A percentile compares a stretch with the other conserved stretches of the same genome.
Evolutionary conservation across 2,797 vertebrate species (phyloP).

Genomic region (Rhynchotus rufescens): DNA sequence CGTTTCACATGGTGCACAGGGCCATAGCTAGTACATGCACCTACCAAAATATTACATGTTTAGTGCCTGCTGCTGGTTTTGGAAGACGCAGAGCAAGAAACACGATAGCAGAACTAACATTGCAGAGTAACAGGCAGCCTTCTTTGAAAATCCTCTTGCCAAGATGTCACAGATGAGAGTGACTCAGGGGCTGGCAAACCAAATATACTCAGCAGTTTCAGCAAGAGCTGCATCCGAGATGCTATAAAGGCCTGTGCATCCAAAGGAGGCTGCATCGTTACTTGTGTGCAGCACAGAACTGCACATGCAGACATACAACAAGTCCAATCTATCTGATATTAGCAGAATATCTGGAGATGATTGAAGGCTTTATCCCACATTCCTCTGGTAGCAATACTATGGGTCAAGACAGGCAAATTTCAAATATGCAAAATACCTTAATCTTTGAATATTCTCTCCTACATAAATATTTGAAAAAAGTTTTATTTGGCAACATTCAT

Average conservation of each 20-base stretch:
- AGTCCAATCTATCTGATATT: background rate
- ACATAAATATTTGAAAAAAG: background rate
- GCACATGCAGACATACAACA: background rate
- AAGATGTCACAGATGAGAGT: background rate
- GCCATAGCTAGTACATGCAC: conserved; percentile 5
- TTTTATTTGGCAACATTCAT: background rate
- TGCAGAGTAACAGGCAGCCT: background rate
- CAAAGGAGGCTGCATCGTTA: background rate
- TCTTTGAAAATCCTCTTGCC: background rate
- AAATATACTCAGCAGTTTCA: background rate
- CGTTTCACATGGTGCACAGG: conserved; percentile 29
- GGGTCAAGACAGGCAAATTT: background rate
- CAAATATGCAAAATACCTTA: background rate
- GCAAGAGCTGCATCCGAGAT: background rate
- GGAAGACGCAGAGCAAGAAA: background rate
- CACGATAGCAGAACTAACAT: background rate
- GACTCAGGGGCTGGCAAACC: background rate
- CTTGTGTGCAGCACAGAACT: background rate
- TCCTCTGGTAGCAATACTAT: background rate
- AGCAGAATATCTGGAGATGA: background rate
- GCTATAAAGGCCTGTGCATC: background rate
- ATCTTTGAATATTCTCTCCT: background rate
- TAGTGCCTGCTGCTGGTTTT: background rate
- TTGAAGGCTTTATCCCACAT: background rate
- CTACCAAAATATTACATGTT: background rate